Evolutionary conservation across 2,797 vertebrate genomes (phyloP), one percentile per base, ranked within the genome.

Genomic region (Cirrhinus molitorella): DNA sequence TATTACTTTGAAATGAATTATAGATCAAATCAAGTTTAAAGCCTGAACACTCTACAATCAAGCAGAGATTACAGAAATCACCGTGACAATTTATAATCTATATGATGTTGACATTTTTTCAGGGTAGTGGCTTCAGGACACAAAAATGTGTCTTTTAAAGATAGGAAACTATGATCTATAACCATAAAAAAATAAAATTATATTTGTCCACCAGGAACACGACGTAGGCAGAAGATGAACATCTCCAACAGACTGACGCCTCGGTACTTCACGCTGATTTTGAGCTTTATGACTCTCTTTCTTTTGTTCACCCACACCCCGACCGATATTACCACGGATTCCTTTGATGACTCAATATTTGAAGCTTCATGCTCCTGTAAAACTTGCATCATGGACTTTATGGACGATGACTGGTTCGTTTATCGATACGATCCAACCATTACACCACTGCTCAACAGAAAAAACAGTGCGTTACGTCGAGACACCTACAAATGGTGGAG

Each of bases 401-500:
- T 71, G 37, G 79, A 71, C 1, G 79, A 73, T n/a, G 70, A 73
- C 25, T 72, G 70, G 70, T 72, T 72, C 10, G 3, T 21, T 51
- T 72, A 72, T 51, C 70, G 16, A 11, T 72, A 72, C 10, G 17
- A 73, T 13, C 70, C 70, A 10, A 73, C 5, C 5, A n/a, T 73
- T 13, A 5, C 70, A 21, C 25, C 47, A 31, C 70, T 73, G 25
- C 70, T 73, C 47, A 73, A 73, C 28, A 73, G 70, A 73, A 73
- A 51, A 73, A 73, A 73, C 70, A 73, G 70, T 1, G 11, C n/a
- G 47, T 8, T 53, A 14, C 70, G 1, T 73, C 25, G 28, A 73
- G 70, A 73, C 47, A 12, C 28, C 17, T 12, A 34, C 25, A 73
- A 3, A 73, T 73, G 70, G 70, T 73, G 70, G 70, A 73, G 70